These are phyloP conservation scores for rabbit (Oryctolagus cuniculus) DNA, from an alignment of 2,113 vertebrate genomes.

Conservation along the genomic window mOryCun1.1 NC_091453.1:112300001-112300500, in stretches of 20 bases:
- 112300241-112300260: not conserved
- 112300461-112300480: not conserved
- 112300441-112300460: not conserved
- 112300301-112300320: not conserved
- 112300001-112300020: not conserved
- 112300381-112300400: conserved; percentile 1
- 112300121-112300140: not conserved
- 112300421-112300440: not conserved
- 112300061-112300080: not conserved
- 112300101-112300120: not conserved
- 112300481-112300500: not conserved
- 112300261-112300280: not conserved
- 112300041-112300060: conserved; percentile 18
- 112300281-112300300: conserved; percentile 24
- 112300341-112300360: not conserved
- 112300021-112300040: not conserved
- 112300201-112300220: not conserved
- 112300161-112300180: conserved; percentile 41
- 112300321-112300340: not conserved
- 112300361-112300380: not conserved
- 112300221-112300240: not conserved
- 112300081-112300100: not conserved
- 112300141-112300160: conserved; percentile 28
- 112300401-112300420: conserved; percentile 41
- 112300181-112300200: not conserved